These are phyloP conservation scores for Rambutsinella grinnellia DNA, from an alignment of 2,888 invertebrate species.

Conservation along the genomic window DNA sequence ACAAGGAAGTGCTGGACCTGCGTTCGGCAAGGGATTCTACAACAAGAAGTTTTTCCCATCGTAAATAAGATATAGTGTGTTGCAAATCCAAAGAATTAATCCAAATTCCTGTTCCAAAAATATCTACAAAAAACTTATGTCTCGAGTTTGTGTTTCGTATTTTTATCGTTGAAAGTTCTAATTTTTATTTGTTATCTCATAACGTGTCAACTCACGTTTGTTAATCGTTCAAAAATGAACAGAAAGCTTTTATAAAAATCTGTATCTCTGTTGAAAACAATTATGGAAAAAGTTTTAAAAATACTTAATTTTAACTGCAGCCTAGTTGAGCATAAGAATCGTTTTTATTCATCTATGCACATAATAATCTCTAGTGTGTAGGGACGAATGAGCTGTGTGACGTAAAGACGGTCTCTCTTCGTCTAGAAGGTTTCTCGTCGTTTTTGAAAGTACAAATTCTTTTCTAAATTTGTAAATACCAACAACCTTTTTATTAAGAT, in stretches of 20 bases:
- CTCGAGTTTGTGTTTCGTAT: no score
- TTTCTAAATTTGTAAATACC: slow-evolving; percentile 55
- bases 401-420: neutral
- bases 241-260: no score
- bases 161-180: no score
- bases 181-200: no score
- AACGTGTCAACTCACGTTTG: no score
- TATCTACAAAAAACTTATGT: no score
- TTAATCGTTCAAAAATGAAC: no score
- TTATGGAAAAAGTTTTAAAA: no score
- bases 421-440: slow-evolving; percentile 1
- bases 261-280: no score
- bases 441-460: slow-evolving; percentile 53
- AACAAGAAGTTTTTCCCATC: slow-evolving; percentile 53
- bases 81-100: slow-evolving; percentile 34
- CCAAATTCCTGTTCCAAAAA: slow-evolving; percentile 4
- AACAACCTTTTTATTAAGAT: neutral
- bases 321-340: no score
- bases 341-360: neutral
- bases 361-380: neutral
- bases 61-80: no score
- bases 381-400: neutral
- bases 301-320: no score
- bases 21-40: slow-evolving; percentile 45
- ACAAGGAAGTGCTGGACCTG: slow-evolving; percentile 36